Base-by-base conservation (phyloP, 1,140 invertebrate genomes). In the Apis florea region DNA sequence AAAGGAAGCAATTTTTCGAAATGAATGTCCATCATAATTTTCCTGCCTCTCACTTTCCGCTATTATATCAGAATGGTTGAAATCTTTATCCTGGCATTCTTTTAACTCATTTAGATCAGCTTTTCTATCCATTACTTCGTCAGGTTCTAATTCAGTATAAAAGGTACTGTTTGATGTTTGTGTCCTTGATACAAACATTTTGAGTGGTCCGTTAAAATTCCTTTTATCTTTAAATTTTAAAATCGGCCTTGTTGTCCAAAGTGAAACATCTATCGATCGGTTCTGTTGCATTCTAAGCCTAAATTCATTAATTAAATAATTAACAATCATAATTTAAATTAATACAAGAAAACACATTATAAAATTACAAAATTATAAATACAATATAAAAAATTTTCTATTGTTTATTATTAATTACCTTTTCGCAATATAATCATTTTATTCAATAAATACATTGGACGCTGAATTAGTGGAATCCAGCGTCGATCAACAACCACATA, bases 131-230 rank as follows among this genome's bases (percentile, higher is more conserved):
- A 90, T 84, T 31, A 82, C 86, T 59, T 58, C 12, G 8, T 86
- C 82, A 1, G 83, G 86, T 11, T 91, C 89, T 53, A 94, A 80
- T 83, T 93, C 90, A 0, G 93, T 92, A 53, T 94, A 93, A 85
- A 94, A 94, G 17, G 85, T 94, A 67, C 93, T 93, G 15, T 90
- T 92, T 0, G 92, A 82, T 64, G 89, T 83, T 64, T 75, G 90
- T 24, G 72, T 89, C 79, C 92, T 93, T 40, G 92, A 92, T 68
- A 91, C 85, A 84, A 94, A 94, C 93, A 93, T 94, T 67, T 93
- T 93, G 80, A 90, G 83, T 31, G 87, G 87, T 26, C 89, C 87
- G 47, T 68, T 67, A 76, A 82, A 83, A 73, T 82, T 70, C 51
- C 74, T 84, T 68, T 81, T 89, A 83, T 92, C 90, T 75, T 90